Conservation (phyloP, 2,797 vertebrate species). For the Passerculus sandwichensis region DNA sequence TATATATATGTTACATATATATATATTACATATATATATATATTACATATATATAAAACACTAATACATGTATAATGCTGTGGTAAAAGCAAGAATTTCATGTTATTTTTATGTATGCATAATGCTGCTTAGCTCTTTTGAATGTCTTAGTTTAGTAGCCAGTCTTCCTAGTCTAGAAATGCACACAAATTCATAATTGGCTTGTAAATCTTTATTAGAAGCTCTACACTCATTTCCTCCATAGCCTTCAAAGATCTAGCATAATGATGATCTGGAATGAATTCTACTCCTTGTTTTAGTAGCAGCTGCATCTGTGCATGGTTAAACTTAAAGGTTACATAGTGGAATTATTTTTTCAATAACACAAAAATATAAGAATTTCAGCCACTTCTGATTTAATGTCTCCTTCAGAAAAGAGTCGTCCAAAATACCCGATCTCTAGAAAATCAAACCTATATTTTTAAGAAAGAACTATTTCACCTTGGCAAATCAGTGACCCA, state of each 20-base stretch:
- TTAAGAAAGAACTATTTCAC: not conserved
- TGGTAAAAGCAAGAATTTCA: not conserved
- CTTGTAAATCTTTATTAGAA: slow-evolving; percentile 57
- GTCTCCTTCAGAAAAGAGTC: not conserved
- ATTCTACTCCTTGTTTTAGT: slow-evolving; percentile 47
- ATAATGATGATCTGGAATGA: slow-evolving; percentile 50
- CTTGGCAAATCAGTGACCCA: not conserved
- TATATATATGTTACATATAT: too few species aligned
- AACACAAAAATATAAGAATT: slow-evolving; percentile 11
- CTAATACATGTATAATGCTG: not conserved
- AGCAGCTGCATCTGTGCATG: slow-evolving; percentile 13
- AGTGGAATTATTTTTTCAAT: slow-evolving; percentile 25
- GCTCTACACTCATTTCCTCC: slow-evolving; percentile 1
- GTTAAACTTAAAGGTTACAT: slow-evolving; percentile 28
- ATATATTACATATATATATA: too few species aligned
- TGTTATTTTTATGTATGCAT: not conserved
- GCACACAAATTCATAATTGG: slow-evolving; percentile 32
- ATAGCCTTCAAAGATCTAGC: slow-evolving; percentile 5
- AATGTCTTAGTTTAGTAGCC: not conserved
- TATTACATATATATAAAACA: not conserved
- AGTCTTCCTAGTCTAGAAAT: slow-evolving; percentile 23
- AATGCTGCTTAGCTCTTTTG: not conserved
- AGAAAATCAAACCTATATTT: not conserved
- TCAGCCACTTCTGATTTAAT: not conserved
- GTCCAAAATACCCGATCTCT: not conserved